Evolutionary conservation across 37 sponge, comb jelly and placozoan species (phyloP).

Genomic region (Axinella damicornis): DNA sequence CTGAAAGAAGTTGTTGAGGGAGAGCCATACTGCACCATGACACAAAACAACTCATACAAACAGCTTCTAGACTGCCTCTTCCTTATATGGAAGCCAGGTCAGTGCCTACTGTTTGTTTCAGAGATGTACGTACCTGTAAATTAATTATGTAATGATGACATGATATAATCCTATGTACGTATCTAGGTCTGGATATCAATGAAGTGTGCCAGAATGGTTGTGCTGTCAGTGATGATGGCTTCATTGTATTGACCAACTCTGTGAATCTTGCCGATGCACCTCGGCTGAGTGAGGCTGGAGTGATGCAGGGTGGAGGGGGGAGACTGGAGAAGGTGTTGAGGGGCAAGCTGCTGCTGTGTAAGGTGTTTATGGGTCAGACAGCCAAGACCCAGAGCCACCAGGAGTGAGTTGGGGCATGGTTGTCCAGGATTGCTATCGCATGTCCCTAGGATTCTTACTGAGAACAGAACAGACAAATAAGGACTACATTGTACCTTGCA

Average conservation of each 20-base stretch:
- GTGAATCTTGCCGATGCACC: conserved; percentile 53
- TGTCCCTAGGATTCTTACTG: no score
- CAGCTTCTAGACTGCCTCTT: conserved; percentile 52
- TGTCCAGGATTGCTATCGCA: no score
- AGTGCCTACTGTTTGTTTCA: no score
- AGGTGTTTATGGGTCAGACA: conserved; percentile 60
- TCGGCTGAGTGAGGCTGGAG: conserved; percentile 16
- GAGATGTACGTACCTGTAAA: no score
- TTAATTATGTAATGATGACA: no score
- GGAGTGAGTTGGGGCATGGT: conserved; percentile 5
- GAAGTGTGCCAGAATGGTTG: conserved; percentile 10
- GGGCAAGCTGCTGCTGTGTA: conserved; percentile 77
- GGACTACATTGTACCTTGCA: no score
- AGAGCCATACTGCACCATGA: not conserved
- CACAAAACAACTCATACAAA: not conserved
- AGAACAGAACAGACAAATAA: no score
- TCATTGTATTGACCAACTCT: conserved; percentile 61
- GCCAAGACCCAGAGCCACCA: not conserved
- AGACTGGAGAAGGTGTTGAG: conserved; percentile 8
- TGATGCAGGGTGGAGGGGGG: conserved; percentile 11
- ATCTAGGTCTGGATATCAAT: conserved; percentile 16
- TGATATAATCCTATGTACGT: not conserved
- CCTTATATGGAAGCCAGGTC: conserved; percentile 53
- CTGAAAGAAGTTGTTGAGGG: conserved; percentile 21
- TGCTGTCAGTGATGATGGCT: not conserved